Percentiles rank a stretch among this genome's conserved stretches.
Evolutionary conservation across 2,888 invertebrate species (phyloP).

Genomic region (Hedya salicella): DNA sequence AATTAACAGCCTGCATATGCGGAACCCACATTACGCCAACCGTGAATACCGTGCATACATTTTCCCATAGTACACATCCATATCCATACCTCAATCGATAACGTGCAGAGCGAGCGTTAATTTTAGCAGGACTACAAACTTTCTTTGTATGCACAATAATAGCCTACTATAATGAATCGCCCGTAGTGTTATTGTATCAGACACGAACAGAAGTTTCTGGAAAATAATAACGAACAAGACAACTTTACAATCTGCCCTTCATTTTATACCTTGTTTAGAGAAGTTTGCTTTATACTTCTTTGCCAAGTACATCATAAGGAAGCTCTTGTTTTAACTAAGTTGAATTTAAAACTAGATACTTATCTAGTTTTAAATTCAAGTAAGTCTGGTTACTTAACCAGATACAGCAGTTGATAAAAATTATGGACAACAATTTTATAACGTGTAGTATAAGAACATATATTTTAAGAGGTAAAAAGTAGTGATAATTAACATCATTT

Average conservation of each 20-base stretch:
- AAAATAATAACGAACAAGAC: conserved; percentile 19
- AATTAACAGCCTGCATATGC: conserved; percentile 31
- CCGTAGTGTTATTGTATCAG: conserved; percentile 15
- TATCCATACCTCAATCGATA: conserved; percentile 62
- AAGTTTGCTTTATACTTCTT: conserved; percentile 21
- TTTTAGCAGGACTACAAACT: conserved; percentile 56
- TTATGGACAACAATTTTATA: too few species aligned
- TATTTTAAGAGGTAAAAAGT: too few species aligned
- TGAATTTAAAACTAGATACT: conserved; percentile 7
- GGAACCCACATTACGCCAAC: conserved; percentile 31
- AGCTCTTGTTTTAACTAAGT: conserved; percentile 3
- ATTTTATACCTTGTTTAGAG: conserved; percentile 18
- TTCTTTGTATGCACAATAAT: conserved; percentile 46
- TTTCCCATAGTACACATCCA: conserved; percentile 27
- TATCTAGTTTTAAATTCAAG: too few species aligned
- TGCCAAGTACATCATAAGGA: background rate
- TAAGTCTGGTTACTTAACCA: too few species aligned
- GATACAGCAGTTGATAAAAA: too few species aligned
- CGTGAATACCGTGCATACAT: conserved; percentile 32
- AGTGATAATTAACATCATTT: too few species aligned
- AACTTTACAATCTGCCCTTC: conserved; percentile 21
- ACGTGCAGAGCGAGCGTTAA: conserved; percentile 57
- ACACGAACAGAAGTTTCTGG: conserved; percentile 18
- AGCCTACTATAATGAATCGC: conserved; percentile 26
- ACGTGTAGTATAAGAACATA: too few species aligned